Percentiles rank a stretch among this genome's conserved stretches.
These are phyloP conservation scores for Pterocles burchelli DNA, from an alignment of 2,113 vertebrate genomes.

Conservation along the genomic window DNA sequence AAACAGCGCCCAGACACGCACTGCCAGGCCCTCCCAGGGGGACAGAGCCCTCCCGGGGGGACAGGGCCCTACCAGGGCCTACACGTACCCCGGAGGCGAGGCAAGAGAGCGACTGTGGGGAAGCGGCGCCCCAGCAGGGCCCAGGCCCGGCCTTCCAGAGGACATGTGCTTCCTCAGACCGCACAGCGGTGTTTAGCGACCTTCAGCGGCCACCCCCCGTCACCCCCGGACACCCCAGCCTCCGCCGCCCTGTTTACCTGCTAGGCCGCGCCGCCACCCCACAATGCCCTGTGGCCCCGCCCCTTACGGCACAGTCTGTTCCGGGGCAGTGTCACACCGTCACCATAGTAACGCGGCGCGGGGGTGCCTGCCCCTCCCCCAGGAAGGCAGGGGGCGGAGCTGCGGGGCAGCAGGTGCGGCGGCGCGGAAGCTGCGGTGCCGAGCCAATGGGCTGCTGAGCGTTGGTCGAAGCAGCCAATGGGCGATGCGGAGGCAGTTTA, in stretches of 20 bases:
- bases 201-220: rapidly evolving
- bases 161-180: rapidly evolving
- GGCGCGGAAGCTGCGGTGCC: background rate
- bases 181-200: too few species aligned
- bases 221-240: rapidly evolving
- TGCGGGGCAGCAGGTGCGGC: background rate
- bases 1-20: rapidly evolving
- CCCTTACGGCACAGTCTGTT: too few species aligned
- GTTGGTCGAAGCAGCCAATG: background rate
- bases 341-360: background rate
- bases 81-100: too few species aligned
- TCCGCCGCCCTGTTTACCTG: rapidly evolving
- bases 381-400: background rate
- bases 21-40: background rate
- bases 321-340: background rate
- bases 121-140: rapidly evolving
- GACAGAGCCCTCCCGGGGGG: rapidly evolving
- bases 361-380: background rate
- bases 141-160: rapidly evolving
- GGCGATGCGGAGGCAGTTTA: background rate
- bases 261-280: background rate
- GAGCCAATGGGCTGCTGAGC: background rate
- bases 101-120: rapidly evolving
- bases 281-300: background rate
- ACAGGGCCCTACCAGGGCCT: background rate